Percentiles rank a stretch among this genome's conserved stretches.
Conservation (phyloP, 1,140 invertebrate species). For the Acromyrmex heyeri region DNA sequence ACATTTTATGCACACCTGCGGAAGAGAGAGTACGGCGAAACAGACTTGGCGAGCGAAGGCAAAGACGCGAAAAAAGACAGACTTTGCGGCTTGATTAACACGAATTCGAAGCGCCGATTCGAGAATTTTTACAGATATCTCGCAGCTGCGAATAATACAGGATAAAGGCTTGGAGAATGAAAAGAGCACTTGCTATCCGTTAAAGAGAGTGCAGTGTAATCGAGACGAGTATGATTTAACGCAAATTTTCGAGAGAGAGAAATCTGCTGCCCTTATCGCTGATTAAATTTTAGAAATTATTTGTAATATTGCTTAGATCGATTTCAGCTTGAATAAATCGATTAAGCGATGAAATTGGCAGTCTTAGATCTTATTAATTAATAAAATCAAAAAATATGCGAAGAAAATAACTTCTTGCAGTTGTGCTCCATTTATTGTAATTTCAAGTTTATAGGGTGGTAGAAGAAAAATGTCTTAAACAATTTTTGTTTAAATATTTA, state of each 20-base stretch:
- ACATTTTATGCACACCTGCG: constrained; percentile 11
- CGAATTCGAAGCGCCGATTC: constrained; percentile 58
- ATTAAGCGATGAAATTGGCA: not conserved
- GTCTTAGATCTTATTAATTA: not conserved
- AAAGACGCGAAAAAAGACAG: constrained; percentile 28
- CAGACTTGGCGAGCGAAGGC: constrained; percentile 7
- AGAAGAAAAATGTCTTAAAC: not conserved
- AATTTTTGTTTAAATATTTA: constrained; percentile 10
- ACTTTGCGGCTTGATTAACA: constrained; percentile 58
- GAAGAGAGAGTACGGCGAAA: not conserved
- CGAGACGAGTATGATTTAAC: not conserved
- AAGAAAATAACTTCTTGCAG: not conserved
- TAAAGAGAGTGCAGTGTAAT: not conserved
- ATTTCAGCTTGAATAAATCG: not conserved
- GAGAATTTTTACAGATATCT: constrained; percentile 22
- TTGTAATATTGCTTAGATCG: not conserved
- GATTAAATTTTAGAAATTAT: not conserved
- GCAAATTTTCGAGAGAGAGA: not conserved
- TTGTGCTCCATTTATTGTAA: not conserved
- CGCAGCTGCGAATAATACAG: constrained; percentile 3
- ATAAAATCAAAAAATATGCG: not conserved
- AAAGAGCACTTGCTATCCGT: not conserved
- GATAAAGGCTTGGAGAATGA: not conserved
- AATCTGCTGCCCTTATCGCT: not conserved
- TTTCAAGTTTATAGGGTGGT: not conserved